Evolutionary conservation across 2,888 invertebrate genomes (phyloP).

Genomic region (Yponomeuta evonymella): DNA sequence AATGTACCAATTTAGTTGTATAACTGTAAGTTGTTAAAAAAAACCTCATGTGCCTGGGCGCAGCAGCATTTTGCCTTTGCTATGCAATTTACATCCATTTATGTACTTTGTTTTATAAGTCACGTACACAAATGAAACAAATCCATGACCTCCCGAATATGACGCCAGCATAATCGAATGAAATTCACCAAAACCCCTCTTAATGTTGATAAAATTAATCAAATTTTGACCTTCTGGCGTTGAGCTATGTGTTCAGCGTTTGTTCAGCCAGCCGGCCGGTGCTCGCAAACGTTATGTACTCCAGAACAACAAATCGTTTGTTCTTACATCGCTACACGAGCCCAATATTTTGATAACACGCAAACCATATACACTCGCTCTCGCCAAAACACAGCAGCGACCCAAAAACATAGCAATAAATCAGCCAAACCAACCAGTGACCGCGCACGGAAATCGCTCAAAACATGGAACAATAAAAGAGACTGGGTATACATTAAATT

Average conservation of each 20-base stretch:
- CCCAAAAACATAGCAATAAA: background rate
- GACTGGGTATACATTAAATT: background rate
- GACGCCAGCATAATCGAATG: no score
- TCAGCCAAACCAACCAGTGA: background rate
- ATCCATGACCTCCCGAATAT: no score
- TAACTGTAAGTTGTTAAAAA: no score
- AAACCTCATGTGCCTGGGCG: no score
- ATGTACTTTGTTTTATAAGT: no score
- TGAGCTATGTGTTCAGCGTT: background rate
- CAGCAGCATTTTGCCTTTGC: no score
- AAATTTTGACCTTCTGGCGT: background rate
- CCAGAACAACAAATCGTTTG: slow-evolving; percentile 14
- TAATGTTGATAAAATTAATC: background rate
- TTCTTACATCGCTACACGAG: background rate
- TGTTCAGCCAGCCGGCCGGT: background rate
- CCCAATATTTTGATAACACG: background rate
- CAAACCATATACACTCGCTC: background rate
- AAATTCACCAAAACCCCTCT: no score
- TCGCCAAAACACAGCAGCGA: background rate
- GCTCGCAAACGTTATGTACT: slow-evolving; percentile 20
- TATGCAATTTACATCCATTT: no score
- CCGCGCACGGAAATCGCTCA: background rate
- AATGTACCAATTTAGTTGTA: no score
- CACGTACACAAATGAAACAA: no score
- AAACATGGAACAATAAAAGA: background rate